Evolutionary conservation across 1,140 invertebrate species (phyloP), one percentile per base, ranked within the genome.

Genomic region (Anadara kagoshimensis): DNA sequence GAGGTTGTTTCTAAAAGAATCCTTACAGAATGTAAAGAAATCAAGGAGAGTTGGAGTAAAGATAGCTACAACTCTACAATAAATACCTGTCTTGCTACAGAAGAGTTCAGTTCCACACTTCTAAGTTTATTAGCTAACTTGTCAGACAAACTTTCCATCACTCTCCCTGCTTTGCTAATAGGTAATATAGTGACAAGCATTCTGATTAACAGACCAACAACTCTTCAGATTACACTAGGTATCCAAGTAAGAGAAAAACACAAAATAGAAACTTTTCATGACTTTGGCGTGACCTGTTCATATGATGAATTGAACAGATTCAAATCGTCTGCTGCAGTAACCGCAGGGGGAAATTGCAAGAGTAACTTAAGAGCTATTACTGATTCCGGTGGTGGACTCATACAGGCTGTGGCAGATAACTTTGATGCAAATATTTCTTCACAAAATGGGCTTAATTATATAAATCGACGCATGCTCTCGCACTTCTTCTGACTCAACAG

Each of bases 351-450:
- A n/a, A 49, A 53, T 26, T 11, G 5, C 16, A 7, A 62, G 8
- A 22, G 16, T 14, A 14, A 11, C 53, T 18, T 41, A 41, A 14
- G 16, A 58, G 65, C 59, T 2, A 58, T 67, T 51, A 14, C 43
- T 45, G 22, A 54, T 53, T 18, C 62, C 14, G 49, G 29, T 20
- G 36, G 8, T 44, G 44, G 69, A 43, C 59, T 77, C 10, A 54
- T 76, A 10, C 69, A 77, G 51, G 61, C 63, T 43, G 44, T 77
- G 5, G 64, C 49, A 44, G 74, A 79, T 49, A 79, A 79, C 49
- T 79, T 79, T 67, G 77, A 78, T 73, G 63, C 77, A 24, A 43
- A 76, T 47, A 75, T 78, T 44, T 76, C 73, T 36, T 78, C 68
- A 0, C 73, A 63, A 56, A 78, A 76, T 64, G 77, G 77, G 53